phyloP scores from a whole-genome alignment of 2,113 vertebrate species.

The Plestiodon gilberti region DNA sequence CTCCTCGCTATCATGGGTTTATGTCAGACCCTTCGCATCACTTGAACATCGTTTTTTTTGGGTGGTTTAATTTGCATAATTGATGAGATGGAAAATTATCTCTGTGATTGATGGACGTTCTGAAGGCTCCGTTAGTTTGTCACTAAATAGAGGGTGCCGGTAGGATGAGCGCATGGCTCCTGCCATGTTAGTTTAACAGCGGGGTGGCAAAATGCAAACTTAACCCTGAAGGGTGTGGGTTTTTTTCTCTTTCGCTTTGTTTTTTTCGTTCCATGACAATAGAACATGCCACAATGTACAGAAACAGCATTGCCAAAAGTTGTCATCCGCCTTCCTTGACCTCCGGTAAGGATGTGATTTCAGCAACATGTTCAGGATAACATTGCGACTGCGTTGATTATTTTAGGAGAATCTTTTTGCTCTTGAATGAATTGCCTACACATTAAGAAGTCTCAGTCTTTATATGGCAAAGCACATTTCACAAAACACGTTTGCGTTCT shows the following conservation, averaged over 20 bases:
- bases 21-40: conserved; percentile 60
- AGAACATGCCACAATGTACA: conserved; percentile 34
- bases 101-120: conserved; percentile 71
- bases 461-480: background rate
- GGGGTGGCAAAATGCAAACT: conserved; percentile 58
- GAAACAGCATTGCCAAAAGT: conserved; percentile 39
- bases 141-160: conserved; percentile 62
- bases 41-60: conserved; percentile 66
- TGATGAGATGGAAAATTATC: conserved; percentile 78
- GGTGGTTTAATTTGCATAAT: conserved; percentile 76
- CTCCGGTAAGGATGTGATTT: background rate
- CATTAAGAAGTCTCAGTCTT: background rate
- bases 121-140: conserved; percentile 58
- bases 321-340: conserved; percentile 35
- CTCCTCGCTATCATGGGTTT: conserved; percentile 62
- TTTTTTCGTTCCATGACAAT: background rate
- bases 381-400: background rate
- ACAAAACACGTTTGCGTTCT: background rate
- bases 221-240: conserved; percentile 39
- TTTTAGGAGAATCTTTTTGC: background rate
- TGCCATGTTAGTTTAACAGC: conserved; percentile 61
- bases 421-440: background rate
- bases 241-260: conserved; percentile 56
- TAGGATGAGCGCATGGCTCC: conserved; percentile 52
- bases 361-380: background rate